A percentile compares a stretch with the other conserved stretches of the same genome.
phyloP scores from a whole-genome alignment of 1,140 invertebrate species.

The Temnothorax nylanderi region DNA sequence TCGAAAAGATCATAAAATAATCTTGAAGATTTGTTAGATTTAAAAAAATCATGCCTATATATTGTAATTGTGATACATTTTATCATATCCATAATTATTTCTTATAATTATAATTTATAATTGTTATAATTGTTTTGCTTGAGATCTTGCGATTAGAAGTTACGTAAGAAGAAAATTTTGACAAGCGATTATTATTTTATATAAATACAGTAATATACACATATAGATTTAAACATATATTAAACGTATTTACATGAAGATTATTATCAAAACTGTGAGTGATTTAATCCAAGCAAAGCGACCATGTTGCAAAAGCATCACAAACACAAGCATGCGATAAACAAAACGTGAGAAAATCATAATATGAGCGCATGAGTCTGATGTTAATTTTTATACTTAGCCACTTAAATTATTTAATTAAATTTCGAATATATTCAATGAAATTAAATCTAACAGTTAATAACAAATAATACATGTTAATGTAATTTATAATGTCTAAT shows the following conservation, averaged over 20 bases:
- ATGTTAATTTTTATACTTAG: conserved; percentile 4
- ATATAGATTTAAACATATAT: neutral
- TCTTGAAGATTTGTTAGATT: conserved; percentile 12
- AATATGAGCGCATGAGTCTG: conserved; percentile 6
- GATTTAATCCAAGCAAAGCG: conserved; percentile 63
- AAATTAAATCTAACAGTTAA: neutral
- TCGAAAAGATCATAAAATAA: neutral
- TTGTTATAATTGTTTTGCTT: neutral
- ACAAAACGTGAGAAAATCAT: conserved; percentile 25
- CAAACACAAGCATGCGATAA: conserved; percentile 56
- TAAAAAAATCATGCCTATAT: conserved; percentile 17
- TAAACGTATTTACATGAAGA: conserved; percentile 1
- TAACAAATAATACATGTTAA: neutral
- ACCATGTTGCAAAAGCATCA: conserved; percentile 58
- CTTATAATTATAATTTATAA: neutral
- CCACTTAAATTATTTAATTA: neutral
- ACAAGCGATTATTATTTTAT: neutral
- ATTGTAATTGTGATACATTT: conserved; percentile 16
- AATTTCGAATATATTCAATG: neutral
- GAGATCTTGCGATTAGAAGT: conserved; percentile 21
- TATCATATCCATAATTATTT: conserved; percentile 10
- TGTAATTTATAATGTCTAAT: neutral
- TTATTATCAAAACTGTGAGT: conserved; percentile 28
- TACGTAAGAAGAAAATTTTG: neutral
- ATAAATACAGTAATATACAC: neutral